Base-by-base conservation (phyloP, 2,113 vertebrate species). In the Romanogobio albipinnatus region DNA sequence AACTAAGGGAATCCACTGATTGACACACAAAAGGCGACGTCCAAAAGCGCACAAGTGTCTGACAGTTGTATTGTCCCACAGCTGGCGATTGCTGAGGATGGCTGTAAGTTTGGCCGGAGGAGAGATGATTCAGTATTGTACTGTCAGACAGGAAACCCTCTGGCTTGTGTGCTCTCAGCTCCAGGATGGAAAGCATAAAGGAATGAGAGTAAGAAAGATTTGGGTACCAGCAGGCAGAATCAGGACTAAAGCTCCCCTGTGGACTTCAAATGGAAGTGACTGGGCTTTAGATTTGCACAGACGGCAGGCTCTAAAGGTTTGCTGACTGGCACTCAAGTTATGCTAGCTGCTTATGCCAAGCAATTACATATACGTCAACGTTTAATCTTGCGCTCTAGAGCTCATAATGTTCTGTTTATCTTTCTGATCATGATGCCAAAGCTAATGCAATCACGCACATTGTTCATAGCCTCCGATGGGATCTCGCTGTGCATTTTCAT, bases 201-300 rank as follows among this genome's bases (percentile, higher is more conserved):
- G 45, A 80, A 49, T 33, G 47, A 68, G 14, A 66, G 45, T 13
- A 19, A 82, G 15, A 80, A 82, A 70, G 49, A 51, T 70, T 10
- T 71, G 80, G 49, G 64, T 71, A 43, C 43, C 80, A 82, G 80
- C 59, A 51, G 61, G 45, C 78, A 68, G 78, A 81, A 33, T 58
- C 45, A 71, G 66, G 66, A 39, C 80, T 58, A 24, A 70, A 82
- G 79, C 62, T 70, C 62, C 79, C 62, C 59, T 36, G 39, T 53
- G 79, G 61, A 68, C 79, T 36, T 81, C n/a, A 64, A 68, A 68
- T 70, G 49, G 43, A 68, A 81, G 45, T 47, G 17, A n/a, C 80
- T 70, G 66, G 29, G 29, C 33, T 58, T 68, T 29, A 59, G 22
- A n/a, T 56, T 61, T 11, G 33, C 56, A 43, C 33, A 79, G 58